phyloP scores from a whole-genome alignment of 1,140 invertebrate species.

The Cydia pomonella region DNA sequence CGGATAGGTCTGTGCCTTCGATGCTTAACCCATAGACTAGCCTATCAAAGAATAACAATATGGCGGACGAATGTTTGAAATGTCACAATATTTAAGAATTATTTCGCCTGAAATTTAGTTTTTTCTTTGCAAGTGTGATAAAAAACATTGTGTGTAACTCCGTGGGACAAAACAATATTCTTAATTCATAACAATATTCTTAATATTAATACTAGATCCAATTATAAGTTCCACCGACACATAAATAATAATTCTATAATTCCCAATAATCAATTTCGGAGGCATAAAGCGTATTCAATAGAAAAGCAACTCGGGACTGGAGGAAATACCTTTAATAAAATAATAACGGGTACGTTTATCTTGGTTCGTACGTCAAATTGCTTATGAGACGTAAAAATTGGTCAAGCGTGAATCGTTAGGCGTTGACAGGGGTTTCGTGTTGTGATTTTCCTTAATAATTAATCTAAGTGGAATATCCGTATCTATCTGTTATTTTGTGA shows the following conservation, averaged over 20 bases:
- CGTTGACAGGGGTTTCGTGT: not conserved
- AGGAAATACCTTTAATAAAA: constrained; percentile 22
- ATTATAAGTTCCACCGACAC: not conserved
- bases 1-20: too few species aligned
- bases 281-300: constrained; percentile 1
- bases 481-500: not conserved
- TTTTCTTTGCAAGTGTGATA: too few species aligned
- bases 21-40: too few species aligned
- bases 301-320: not conserved
- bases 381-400: constrained; percentile 45
- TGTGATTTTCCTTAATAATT: not conserved
- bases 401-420: constrained; percentile 21
- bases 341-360: not conserved
- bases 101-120: too few species aligned
- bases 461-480: not conserved
- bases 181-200: too few species aligned
- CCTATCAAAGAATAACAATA: too few species aligned
- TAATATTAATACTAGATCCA: too few species aligned
- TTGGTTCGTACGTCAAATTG: constrained; percentile 42
- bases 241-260: constrained; percentile 12
- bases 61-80: too few species aligned
- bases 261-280: not conserved
- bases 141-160: too few species aligned
- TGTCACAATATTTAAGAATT: too few species aligned
- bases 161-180: too few species aligned